These are phyloP conservation scores for Neoscelio sp. DNA, from an alignment of 2,888 invertebrate species.

Conservation along the genomic window DNA sequence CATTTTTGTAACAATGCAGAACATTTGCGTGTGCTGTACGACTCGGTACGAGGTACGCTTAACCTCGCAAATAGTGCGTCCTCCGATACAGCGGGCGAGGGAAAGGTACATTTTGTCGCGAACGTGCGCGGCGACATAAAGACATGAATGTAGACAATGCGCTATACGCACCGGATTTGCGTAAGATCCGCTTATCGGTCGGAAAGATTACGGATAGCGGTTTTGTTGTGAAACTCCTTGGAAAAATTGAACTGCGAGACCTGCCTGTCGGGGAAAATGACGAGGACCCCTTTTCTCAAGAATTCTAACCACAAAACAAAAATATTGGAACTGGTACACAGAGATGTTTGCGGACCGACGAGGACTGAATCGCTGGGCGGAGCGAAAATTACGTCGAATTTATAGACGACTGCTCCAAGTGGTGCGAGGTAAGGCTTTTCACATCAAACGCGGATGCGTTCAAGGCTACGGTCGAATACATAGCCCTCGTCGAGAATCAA, in stretches of 20 bases:
- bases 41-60: not conserved
- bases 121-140: not conserved
- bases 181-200: not conserved
- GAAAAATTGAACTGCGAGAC: no score
- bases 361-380: constrained; percentile 4
- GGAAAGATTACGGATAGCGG: constrained; percentile 5
- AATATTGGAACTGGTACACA: constrained; percentile 12
- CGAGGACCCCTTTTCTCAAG: constrained; percentile 32
- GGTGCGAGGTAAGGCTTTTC: constrained; percentile 15
- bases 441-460: not conserved
- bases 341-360: constrained; percentile 9
- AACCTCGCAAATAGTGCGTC: constrained; percentile 1
- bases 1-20: constrained; percentile 5
- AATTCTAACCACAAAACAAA: constrained; percentile 4
- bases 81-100: not conserved
- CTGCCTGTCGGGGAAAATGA: constrained; percentile 40
- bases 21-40: not conserved
- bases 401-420: constrained; percentile 8
- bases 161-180: not conserved
- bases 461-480: no score
- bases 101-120: not conserved
- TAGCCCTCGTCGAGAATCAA: no score
- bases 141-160: not conserved
- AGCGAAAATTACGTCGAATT: constrained; percentile 4
- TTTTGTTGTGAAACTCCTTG: no score